These are phyloP conservation scores for Pammene aurita DNA, from an alignment of 2,888 invertebrate species.

Conservation along the genomic window DNA sequence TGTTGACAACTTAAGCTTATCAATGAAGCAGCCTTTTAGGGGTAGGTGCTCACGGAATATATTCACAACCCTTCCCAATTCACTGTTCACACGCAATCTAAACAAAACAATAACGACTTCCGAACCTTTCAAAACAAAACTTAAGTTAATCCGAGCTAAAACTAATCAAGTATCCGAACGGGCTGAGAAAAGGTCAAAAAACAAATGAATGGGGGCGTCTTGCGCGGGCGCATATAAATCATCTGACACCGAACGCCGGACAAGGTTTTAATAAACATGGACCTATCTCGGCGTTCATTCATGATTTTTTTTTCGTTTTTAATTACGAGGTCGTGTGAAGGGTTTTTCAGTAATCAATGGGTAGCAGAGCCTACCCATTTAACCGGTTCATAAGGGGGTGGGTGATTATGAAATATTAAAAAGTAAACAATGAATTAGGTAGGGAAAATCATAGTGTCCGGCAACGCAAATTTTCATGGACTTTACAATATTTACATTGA, in stretches of 20 bases:
- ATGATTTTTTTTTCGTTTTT: slow-evolving; percentile 74
- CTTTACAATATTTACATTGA: no score
- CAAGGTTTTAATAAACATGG: slow-evolving; percentile 81
- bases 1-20: no score
- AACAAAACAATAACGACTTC: slow-evolving; percentile 48
- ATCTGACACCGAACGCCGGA: slow-evolving; percentile 67
- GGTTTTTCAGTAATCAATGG: slow-evolving; percentile 43
- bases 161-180: slow-evolving; percentile 77
- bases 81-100: slow-evolving; percentile 41
- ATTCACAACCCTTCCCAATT: background rate
- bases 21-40: no score
- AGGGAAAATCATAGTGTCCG: no score
- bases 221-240: slow-evolving; percentile 75
- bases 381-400: background rate
- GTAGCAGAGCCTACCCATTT: slow-evolving; percentile 1
- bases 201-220: slow-evolving; percentile 79
- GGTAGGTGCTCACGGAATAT: no score
- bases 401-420: background rate
- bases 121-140: slow-evolving; percentile 47
- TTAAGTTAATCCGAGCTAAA: slow-evolving; percentile 72
- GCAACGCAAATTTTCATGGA: no score
- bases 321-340: slow-evolving; percentile 78
- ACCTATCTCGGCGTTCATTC: slow-evolving; percentile 74
- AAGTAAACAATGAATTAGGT: background rate
- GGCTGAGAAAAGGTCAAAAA: slow-evolving; percentile 70